Base-by-base conservation (phyloP, 92 coral and sea anemone species). In the Parazoanthus atlanticus region DNA sequence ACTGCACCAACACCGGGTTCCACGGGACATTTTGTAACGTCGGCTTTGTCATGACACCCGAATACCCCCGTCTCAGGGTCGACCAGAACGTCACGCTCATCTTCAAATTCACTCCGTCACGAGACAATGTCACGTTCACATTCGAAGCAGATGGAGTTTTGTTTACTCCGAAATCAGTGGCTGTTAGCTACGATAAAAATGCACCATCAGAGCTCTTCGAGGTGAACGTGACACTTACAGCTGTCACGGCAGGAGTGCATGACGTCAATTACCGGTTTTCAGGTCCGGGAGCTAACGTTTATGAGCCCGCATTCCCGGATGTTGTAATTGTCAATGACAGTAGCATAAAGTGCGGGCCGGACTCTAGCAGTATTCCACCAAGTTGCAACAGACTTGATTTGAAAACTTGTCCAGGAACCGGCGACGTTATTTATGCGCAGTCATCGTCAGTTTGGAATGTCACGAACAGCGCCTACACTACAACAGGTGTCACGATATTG, bases 1-100 rank as follows among this genome's bases (percentile, higher is more conserved):
- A 93, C 66, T 95, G 98, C 85, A 74, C 89, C 43, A 30, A 43
- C 52, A 95, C 94, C n/a, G 93, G 94, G 46, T 90, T 88, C 88
- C 91, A 33, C 38, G 98, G 98, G 30, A 40, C 75, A 36, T 41
- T 76, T 17, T 95, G 98, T 71, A 84, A 88, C 16, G 74, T 69
- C 21, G 98, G 94, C 10, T 88, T 72, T 72, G 79, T 93, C 15
- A 80, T 67, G 17, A 86, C 80, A 4, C 95, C 96, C 19, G 64
- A 70, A 2, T 93, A 86, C 74, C 98, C 98, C 32, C 66, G 85
- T 2, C 79, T 95, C 56, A 38, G 69, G 32, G 76, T 71, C 8
- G 67, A 78, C 19, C 80, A 70, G 66, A 58, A 74, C 9, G 81
- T 61, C 26, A 89, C 84, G 1, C 61, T 95, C n/a, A 82, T 91